Evolutionary conservation across 2,888 invertebrate species (phyloP).

Genomic region (Latrodectus elegans): DNA sequence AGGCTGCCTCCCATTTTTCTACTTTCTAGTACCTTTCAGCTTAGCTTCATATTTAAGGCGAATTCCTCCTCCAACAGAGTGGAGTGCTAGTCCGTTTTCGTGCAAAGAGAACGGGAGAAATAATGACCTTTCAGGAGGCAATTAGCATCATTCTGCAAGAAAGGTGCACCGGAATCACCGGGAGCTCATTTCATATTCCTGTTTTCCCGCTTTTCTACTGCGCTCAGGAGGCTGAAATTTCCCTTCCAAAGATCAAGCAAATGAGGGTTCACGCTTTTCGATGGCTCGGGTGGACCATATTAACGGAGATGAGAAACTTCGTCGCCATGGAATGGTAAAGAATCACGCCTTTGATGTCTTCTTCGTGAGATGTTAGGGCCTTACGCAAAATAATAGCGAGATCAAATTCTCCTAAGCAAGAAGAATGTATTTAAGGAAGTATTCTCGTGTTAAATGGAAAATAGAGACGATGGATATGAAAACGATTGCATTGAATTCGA

Average conservation of each 20-base stretch:
- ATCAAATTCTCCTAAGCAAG: too few species aligned
- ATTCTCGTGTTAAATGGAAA: too few species aligned
- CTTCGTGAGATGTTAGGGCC: too few species aligned
- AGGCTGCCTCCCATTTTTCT: too few species aligned
- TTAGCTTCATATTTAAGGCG: too few species aligned
- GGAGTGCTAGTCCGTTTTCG: neutral
- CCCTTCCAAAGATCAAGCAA: neutral
- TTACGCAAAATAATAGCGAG: too few species aligned
- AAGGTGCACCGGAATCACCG: neutral
- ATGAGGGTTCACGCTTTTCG: neutral
- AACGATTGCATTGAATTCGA: too few species aligned
- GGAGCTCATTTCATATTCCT: constrained; percentile 30
- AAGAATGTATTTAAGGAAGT: too few species aligned
- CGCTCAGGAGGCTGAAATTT: constrained; percentile 21
- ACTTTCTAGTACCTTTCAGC: too few species aligned
- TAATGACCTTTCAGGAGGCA: constrained; percentile 61
- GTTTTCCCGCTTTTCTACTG: neutral
- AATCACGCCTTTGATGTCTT: too few species aligned
- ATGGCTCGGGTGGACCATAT: neutral
- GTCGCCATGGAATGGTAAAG: neutral
- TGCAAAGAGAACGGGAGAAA: constrained; percentile 10
- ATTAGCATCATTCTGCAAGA: constrained; percentile 42
- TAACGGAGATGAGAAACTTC: neutral
- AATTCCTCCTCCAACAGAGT: too few species aligned
- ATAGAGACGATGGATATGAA: too few species aligned